Evolutionary conservation across 2,113 vertebrate species (phyloP).

Genomic region (Coturnix japonica): DNA sequence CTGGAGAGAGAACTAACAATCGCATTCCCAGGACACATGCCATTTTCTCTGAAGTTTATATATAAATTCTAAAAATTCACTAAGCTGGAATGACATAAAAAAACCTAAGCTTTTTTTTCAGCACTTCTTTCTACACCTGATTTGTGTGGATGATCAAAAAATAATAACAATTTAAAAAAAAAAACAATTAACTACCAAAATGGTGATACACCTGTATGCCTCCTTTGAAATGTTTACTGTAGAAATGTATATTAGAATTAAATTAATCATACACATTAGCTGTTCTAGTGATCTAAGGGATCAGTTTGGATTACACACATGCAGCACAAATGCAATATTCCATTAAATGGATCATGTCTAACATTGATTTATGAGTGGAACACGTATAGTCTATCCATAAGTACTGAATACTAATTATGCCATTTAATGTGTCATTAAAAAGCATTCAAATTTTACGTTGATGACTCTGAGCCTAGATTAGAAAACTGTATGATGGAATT

Average conservation of each 20-base stretch:
- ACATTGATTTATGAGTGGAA: background rate
- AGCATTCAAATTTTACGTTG: background rate
- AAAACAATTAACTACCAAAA: background rate
- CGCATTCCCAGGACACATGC: background rate
- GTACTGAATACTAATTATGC: background rate
- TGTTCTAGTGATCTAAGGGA: background rate
- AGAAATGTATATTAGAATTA: background rate
- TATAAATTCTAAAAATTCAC: background rate
- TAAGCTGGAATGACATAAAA: background rate
- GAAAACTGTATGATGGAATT: background rate
- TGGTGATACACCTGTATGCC: background rate
- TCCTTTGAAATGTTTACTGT: background rate
- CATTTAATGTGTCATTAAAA: background rate
- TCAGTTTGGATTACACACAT: background rate
- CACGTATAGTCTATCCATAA: background rate
- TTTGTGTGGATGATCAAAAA: background rate
- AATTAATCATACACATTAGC: background rate
- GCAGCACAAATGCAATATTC: background rate
- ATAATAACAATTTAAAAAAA: background rate
- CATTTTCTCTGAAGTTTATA: constrained; percentile 2
- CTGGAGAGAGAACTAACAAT: background rate
- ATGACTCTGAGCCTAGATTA: background rate
- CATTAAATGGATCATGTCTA: background rate
- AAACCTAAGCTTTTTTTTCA: background rate
- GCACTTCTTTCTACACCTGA: background rate